Percentiles rank a stretch among this genome's conserved stretches.
Evolutionary conservation across 1,140 invertebrate species (phyloP).

Genomic region (Gryllus bimaculatus): DNA sequence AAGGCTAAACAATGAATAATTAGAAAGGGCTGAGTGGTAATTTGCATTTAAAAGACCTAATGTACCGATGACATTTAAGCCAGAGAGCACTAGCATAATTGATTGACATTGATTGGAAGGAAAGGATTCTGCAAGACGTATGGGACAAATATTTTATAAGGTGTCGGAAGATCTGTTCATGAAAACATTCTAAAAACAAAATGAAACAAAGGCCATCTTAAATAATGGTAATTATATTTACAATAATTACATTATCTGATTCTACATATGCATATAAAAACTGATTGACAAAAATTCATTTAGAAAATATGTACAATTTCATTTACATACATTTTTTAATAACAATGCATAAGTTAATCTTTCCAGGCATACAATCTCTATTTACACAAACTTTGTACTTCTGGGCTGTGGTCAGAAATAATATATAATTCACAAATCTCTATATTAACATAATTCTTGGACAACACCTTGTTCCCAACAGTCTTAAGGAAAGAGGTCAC

Average conservation of each 20-base stretch:
- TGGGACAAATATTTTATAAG: too few species aligned
- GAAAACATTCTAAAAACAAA: background rate
- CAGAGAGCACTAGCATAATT: background rate
- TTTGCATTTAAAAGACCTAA: background rate
- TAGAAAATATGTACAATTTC: too few species aligned
- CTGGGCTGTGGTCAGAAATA: too few species aligned
- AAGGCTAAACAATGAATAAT: background rate
- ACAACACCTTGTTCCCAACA: too few species aligned
- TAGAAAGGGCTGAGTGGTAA: background rate
- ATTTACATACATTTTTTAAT: too few species aligned
- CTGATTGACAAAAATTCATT: background rate
- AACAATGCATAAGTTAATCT: too few species aligned
- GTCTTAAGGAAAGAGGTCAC: slow-evolving; percentile 10
- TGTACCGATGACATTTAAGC: background rate
- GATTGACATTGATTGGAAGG: background rate
- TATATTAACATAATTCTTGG: too few species aligned
- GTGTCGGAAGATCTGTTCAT: background rate
- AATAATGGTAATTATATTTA: background rate
- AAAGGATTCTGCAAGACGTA: background rate
- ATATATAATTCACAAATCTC: too few species aligned
- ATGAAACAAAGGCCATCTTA: background rate
- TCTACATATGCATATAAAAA: background rate
- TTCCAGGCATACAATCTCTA: background rate
- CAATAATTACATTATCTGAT: background rate
- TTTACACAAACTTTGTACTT: background rate